Evolutionary conservation across 2,888 invertebrate species (phyloP).

Genomic region (Odontocolon sp.): DNA sequence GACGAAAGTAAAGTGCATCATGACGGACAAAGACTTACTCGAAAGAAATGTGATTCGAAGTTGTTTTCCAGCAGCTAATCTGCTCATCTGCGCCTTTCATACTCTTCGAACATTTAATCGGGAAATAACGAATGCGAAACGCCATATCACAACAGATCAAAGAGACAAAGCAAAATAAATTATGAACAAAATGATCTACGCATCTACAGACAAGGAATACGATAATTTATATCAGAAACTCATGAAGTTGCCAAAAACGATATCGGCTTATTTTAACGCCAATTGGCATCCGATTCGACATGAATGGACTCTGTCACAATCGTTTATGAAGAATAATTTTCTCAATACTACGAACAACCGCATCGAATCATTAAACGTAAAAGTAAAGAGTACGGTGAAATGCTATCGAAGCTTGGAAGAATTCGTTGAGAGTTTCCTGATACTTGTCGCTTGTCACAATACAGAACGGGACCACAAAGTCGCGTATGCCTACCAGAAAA

Average conservation of each 20-base stretch:
- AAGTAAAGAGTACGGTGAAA: slow-evolving; percentile 35
- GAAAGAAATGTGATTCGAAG: slow-evolving; percentile 50
- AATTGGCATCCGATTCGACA: slow-evolving; percentile 56
- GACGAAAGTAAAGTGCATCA: slow-evolving; percentile 46
- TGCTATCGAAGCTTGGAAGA: slow-evolving; percentile 23
- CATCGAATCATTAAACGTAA: slow-evolving; percentile 43
- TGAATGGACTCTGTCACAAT: slow-evolving; percentile 40
- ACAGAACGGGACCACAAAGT: slow-evolving; percentile 54
- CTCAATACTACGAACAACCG: slow-evolving; percentile 58
- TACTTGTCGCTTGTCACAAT: slow-evolving; percentile 27
- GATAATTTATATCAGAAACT: slow-evolving; percentile 1
- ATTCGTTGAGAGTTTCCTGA: slow-evolving; percentile 32
- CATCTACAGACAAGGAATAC: background rate
- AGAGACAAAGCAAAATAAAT: slow-evolving; percentile 40
- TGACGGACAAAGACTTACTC: slow-evolving; percentile 62
- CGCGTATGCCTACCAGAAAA: slow-evolving; percentile 43
- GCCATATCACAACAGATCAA: slow-evolving; percentile 42
- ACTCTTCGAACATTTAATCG: slow-evolving; percentile 54
- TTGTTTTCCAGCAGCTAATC: slow-evolving; percentile 53
- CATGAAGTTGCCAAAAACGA: slow-evolving; percentile 1
- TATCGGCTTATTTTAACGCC: slow-evolving; percentile 50
- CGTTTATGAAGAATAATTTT: slow-evolving; percentile 41
- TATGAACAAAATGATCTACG: slow-evolving; percentile 34
- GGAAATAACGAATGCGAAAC: slow-evolving; percentile 56
- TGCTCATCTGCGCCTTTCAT: slow-evolving; percentile 56